These are phyloP conservation scores for Phenacoccus solenopsis DNA, from an alignment of 1,140 invertebrate genomes.

Conservation along the genomic window DNA sequence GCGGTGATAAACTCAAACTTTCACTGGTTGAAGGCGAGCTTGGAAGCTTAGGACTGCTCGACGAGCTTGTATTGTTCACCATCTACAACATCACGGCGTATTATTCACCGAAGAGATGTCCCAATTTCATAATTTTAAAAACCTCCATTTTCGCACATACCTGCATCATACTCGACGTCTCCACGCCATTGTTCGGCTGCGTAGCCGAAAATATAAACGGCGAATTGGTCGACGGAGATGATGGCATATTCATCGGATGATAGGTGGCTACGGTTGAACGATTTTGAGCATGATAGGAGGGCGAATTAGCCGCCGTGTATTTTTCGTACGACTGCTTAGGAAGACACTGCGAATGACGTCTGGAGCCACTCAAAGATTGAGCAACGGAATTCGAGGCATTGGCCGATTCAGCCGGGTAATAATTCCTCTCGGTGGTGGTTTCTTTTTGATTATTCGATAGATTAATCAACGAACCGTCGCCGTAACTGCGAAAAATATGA, in stretches of 20 bases:
- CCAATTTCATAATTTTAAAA: background rate
- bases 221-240: background rate
- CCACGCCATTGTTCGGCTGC: background rate
- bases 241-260: background rate
- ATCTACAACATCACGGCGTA: conserved; percentile 1
- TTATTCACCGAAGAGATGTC: no score
- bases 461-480: background rate
- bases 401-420: background rate
- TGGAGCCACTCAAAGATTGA: background rate
- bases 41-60: conserved; percentile 24
- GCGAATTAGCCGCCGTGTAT: background rate
- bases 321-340: background rate
- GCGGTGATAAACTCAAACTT: conserved; percentile 26
- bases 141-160: background rate
- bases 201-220: background rate
- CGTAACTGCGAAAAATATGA: no score
- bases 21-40: conserved; percentile 25
- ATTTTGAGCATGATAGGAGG: background rate
- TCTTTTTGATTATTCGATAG: background rate
- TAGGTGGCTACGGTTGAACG: background rate
- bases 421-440: background rate
- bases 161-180: background rate
- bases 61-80: conserved; percentile 19
- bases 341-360: background rate
- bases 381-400: background rate